Evolutionary conservation across 1,140 invertebrate genomes (phyloP).

Genomic region (Cotesia vestalis): DNA sequence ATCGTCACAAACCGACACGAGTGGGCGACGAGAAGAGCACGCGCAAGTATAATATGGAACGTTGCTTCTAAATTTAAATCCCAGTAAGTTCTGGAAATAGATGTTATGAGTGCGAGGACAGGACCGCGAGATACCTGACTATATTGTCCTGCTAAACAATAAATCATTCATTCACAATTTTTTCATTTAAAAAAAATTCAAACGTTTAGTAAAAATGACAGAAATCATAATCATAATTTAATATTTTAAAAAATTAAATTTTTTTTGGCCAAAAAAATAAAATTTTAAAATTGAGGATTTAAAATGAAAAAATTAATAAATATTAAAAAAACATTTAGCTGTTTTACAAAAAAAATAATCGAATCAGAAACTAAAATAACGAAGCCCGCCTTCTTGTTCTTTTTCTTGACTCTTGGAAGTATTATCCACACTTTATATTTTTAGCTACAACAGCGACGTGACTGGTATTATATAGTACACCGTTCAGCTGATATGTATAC

Average conservation of each 20-base stretch:
- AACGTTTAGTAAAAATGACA: neutral
- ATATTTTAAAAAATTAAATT: no score
- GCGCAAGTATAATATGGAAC: constrained; percentile 66
- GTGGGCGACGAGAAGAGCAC: constrained; percentile 58
- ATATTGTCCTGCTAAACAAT: constrained; percentile 42
- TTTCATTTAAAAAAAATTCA: constrained; percentile 4
- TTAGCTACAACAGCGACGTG: constrained; percentile 43
- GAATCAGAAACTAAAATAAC: constrained; percentile 62
- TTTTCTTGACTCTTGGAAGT: constrained; percentile 26
- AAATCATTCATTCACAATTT: no score
- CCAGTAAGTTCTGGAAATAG: constrained; percentile 66
- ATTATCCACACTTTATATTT: constrained; percentile 48
- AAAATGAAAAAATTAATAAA: no score
- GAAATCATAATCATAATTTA: no score
- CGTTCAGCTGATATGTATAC: neutral
- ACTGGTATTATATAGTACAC: neutral
- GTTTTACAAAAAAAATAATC: constrained; percentile 48
- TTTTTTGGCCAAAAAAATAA: no score
- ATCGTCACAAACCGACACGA: constrained; percentile 36
- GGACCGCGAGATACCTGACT: constrained; percentile 61
- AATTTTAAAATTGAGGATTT: no score
- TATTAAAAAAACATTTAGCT: no score
- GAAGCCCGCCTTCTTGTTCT: constrained; percentile 39
- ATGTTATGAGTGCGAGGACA: constrained; percentile 67
- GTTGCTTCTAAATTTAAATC: constrained; percentile 63